Base-by-base conservation (phyloP, 2,797 vertebrate genomes). In the Echeneis naucrates region DNA sequence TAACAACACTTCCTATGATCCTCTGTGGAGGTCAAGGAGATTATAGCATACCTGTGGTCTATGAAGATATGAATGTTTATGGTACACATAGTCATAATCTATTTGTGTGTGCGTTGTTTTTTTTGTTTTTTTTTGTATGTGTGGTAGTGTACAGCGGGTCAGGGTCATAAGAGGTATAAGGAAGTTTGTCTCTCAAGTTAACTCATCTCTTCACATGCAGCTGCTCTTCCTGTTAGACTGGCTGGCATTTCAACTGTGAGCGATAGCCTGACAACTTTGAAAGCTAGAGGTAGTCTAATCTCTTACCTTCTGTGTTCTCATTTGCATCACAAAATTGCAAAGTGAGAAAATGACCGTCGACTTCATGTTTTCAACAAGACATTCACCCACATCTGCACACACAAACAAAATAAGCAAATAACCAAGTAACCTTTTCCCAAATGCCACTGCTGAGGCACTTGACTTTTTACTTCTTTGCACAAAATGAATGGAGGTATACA, bases 361-460 rank as follows among this genome's bases (percentile, higher is more conserved):
- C 71, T 81, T 68, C 16, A 55, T 19, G 35, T 27, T 51, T 69
- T 78, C 32, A 77, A 62, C 19, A 17, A 83, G 35, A 33, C 61
- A 26, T 58, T 32, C 27, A 11, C 56, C 48, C 57, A 48, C 68
- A 24, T 21, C 26, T 35, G 0, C 1, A 0, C n/a, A 32, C 55
- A 62, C 70, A 74, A 76, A 79, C 72, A 77, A 83, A 81, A 83
- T 66, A 83, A 81, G 67, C 64, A 79, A 80, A 83, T 58, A 73
- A 72, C 63, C 53, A 77, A 50, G 73, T 84, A 87, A 91, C 87
- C 88, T 90, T 92, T 89, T 72, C 68, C 71, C 33, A 91, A 90
- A 87, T 89, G 79, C 76, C 82, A 77, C 72, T 2, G n/a, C 74
- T 61, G 75, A 77, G 65, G 50, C 70, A 44, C 69, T 86, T 77